These are phyloP conservation scores for Pollachius pollachius DNA, from an alignment of 2,113 vertebrate species.

Conservation along the genomic window DNA sequence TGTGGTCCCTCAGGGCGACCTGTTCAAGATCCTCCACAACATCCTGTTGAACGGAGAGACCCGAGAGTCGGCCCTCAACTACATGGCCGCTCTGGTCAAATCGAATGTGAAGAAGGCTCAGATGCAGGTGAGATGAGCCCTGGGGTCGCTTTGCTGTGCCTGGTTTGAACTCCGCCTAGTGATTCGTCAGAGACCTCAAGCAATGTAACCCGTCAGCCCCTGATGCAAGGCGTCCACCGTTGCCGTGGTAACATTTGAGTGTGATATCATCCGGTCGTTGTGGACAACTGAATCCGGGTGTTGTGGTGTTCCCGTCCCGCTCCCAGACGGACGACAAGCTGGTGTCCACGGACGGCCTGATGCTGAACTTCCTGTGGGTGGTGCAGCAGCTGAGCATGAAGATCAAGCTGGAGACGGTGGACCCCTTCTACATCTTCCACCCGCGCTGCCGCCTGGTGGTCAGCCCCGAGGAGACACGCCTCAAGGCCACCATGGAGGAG, in stretches of 20 bases:
- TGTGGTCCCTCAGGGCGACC: conserved; percentile 81
- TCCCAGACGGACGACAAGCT: conserved; percentile 92
- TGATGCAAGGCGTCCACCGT: too few relatives aligned
- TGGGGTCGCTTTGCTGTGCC: neutral
- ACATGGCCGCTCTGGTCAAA: conserved; percentile 95
- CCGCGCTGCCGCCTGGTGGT: conserved; percentile 88
- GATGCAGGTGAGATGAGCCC: conserved; percentile 83
- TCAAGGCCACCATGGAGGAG: conserved; percentile 95
- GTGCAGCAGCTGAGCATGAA: conserved; percentile 97
- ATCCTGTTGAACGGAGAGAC: conserved; percentile 94
- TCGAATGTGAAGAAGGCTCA: conserved; percentile 97
- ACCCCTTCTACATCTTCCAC: conserved; percentile 95
- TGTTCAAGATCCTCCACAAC: conserved; percentile 95
- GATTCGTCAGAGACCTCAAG: too few relatives aligned
- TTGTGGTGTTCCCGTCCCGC: neutral
- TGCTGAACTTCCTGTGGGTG: conserved; percentile 98
- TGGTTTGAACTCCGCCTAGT: too few relatives aligned
- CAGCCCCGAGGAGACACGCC: conserved; percentile 86
- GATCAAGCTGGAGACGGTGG: conserved; percentile 97
- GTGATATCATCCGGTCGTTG: too few relatives aligned
- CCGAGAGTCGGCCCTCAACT: conserved; percentile 88
- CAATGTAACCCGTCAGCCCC: too few relatives aligned
- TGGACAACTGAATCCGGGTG: too few relatives aligned
- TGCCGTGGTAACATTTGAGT: too few relatives aligned
- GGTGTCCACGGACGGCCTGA: conserved; percentile 96